These are phyloP conservation scores for Oxyura jamaicensis DNA, from an alignment of 2,113 vertebrate genomes.

Conservation along the genomic window DNA sequence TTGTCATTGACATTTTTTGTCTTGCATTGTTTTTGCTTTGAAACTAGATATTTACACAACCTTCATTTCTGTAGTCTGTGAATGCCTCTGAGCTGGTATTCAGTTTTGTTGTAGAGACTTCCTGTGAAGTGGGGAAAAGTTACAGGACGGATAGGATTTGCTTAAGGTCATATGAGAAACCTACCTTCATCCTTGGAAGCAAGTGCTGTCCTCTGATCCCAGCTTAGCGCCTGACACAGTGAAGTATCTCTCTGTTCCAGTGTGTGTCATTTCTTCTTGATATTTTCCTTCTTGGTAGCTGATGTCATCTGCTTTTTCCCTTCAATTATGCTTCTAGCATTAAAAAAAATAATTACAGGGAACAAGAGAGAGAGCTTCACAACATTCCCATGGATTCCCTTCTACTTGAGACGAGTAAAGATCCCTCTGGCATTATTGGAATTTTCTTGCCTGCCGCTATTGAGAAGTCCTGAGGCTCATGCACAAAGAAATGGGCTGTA, in stretches of 20 bases:
- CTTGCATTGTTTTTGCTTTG: neutral
- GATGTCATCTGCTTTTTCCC: slow-evolving; percentile 18
- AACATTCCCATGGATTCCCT: slow-evolving; percentile 53
- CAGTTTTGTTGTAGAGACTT: neutral
- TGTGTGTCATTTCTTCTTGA: neutral
- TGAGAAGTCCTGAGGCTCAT: neutral
- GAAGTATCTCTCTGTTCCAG: slow-evolving; percentile 28
- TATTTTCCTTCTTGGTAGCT: slow-evolving; percentile 19
- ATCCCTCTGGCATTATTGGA: slow-evolving; percentile 32
- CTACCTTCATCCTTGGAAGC: neutral
- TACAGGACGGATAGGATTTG: neutral
- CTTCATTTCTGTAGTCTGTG: neutral
- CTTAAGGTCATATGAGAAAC: neutral
- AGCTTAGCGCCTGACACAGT: neutral
- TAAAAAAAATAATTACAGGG: slow-evolving; percentile 50
- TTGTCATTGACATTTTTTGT: neutral
- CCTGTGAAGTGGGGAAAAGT: neutral
- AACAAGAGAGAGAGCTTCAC: slow-evolving; percentile 39
- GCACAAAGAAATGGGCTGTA: slow-evolving; percentile 25
- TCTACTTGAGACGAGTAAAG: slow-evolving; percentile 31
- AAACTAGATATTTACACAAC: neutral
- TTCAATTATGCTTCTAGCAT: slow-evolving; percentile 25
- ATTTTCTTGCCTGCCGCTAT: slow-evolving; percentile 32
- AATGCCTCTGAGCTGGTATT: neutral
- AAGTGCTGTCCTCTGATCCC: neutral